These are phyloP conservation scores for Drosophila fuyamai DNA, from an alignment of 1,140 invertebrate species.

Conservation along the genomic window DNA sequence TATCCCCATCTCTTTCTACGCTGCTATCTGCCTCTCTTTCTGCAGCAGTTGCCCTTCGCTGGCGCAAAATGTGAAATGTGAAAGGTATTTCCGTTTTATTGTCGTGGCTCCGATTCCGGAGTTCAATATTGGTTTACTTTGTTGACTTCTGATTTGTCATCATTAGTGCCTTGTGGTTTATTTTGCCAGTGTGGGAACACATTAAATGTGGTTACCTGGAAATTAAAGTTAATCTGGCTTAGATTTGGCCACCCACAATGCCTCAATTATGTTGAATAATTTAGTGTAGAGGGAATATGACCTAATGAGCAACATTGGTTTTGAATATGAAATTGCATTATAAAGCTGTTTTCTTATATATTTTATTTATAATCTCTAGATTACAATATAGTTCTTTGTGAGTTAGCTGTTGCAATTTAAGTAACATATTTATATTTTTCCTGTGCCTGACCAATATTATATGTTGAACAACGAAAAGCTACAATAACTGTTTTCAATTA, in stretches of 20 bases:
- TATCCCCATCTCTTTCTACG: constrained; percentile 3
- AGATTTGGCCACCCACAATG: constrained; percentile 1
- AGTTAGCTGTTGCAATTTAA: too few species aligned
- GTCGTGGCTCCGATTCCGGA: constrained; percentile 33
- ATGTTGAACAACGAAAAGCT: too few species aligned
- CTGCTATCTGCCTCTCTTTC: constrained; percentile 12
- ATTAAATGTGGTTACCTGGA: constrained; percentile 25
- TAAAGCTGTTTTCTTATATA: not conserved
- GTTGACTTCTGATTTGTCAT: constrained; percentile 46
- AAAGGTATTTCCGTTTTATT: constrained; percentile 71
- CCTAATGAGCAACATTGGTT: not conserved
- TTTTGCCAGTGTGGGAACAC: constrained; percentile 20
- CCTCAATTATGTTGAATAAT: constrained; percentile 22
- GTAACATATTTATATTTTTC: too few species aligned
- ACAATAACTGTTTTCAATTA: too few species aligned
- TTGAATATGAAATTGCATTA: too few species aligned
- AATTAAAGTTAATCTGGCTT: constrained; percentile 22
- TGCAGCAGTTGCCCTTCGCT: constrained; percentile 58
- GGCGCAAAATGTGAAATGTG: constrained; percentile 58
- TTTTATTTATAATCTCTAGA: not conserved
- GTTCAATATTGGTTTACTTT: constrained; percentile 57
- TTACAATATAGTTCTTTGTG: too few species aligned
- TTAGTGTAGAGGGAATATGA: not conserved
- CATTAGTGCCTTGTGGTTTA: constrained; percentile 23
- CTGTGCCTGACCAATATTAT: too few species aligned